Percentiles rank a stretch among this genome's conserved stretches.
Evolutionary conservation across 2,113 vertebrate species (phyloP).

Genomic region (Oreochromis spilurus): DNA sequence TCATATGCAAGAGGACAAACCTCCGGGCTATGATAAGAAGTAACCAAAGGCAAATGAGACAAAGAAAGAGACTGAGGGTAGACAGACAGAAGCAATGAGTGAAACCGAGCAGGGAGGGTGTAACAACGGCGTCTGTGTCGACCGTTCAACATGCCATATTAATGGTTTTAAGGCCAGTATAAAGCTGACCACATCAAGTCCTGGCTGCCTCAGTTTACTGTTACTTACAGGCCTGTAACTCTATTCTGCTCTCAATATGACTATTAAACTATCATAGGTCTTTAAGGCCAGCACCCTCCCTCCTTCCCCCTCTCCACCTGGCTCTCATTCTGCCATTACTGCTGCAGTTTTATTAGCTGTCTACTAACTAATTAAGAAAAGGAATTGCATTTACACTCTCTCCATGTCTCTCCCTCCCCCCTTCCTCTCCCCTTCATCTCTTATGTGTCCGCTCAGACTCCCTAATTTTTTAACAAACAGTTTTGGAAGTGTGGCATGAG

Average conservation of each 20-base stretch:
- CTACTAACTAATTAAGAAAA: conserved; percentile 74
- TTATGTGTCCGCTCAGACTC: conserved; percentile 18
- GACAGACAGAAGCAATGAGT: conserved; percentile 19
- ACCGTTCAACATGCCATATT: conserved; percentile 38
- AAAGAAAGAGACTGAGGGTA: conserved; percentile 2
- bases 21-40: neutral
- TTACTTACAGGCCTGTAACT: conserved; percentile 63
- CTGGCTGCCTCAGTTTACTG: conserved; percentile 28
- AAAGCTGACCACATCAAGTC: conserved; percentile 72
- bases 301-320: conserved; percentile 54
- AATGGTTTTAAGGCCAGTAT: conserved; percentile 64
- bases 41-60: neutral
- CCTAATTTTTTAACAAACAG: conserved; percentile 27
- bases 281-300: conserved; percentile 63
- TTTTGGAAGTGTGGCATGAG: conserved; percentile 64
- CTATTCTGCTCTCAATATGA: conserved; percentile 67
- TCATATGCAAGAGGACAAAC: conserved; percentile 39
- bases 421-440: neutral
- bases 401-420: conserved; percentile 23
- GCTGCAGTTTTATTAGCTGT: conserved; percentile 68
- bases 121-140: conserved; percentile 13
- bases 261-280: conserved; percentile 75
- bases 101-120: conserved; percentile 44
- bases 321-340: conserved; percentile 63
- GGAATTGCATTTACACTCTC: conserved; percentile 55